Evolutionary conservation across 2,113 vertebrate species (phyloP).

Genomic region (Leptosomus discolor): DNA sequence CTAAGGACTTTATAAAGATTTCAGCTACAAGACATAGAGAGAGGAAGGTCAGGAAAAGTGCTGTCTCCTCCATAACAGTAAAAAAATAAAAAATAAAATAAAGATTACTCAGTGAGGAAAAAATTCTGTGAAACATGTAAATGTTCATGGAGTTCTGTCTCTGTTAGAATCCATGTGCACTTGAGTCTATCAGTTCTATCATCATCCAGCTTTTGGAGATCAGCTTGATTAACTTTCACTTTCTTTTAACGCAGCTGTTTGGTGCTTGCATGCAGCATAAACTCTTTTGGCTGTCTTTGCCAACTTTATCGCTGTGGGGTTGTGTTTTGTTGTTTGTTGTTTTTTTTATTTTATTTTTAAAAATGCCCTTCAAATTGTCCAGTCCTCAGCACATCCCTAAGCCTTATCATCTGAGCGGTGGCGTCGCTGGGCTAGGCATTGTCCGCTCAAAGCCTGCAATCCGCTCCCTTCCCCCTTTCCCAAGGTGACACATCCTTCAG

Average conservation of each 20-base stretch:
- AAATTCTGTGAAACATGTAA: neutral
- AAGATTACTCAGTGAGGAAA: neutral
- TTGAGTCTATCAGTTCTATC: neutral
- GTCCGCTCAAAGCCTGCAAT: neutral
- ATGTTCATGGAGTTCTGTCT: neutral
- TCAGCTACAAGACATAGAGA: neutral
- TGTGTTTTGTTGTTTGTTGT: rapidly evolving
- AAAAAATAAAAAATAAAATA: neutral
- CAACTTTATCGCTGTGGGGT: neutral
- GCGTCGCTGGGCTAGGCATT: neutral
- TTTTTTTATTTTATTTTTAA: neutral
- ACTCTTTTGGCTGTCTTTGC: neutral
- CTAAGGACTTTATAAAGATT: neutral
- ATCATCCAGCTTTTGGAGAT: neutral
- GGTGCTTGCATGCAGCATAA: neutral
- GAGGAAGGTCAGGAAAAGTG: neutral
- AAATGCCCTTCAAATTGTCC: neutral
- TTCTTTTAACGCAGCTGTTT: neutral
- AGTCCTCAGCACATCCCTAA: neutral
- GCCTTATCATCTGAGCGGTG: neutral
- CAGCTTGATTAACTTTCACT: neutral
- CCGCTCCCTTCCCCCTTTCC: neutral
- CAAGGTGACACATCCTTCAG: neutral
- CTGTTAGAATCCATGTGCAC: neutral
- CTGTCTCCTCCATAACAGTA: neutral